These are phyloP conservation scores for Jordanella pulchra DNA, from an alignment of 2,797 vertebrate species.

Conservation along the genomic window DNA sequence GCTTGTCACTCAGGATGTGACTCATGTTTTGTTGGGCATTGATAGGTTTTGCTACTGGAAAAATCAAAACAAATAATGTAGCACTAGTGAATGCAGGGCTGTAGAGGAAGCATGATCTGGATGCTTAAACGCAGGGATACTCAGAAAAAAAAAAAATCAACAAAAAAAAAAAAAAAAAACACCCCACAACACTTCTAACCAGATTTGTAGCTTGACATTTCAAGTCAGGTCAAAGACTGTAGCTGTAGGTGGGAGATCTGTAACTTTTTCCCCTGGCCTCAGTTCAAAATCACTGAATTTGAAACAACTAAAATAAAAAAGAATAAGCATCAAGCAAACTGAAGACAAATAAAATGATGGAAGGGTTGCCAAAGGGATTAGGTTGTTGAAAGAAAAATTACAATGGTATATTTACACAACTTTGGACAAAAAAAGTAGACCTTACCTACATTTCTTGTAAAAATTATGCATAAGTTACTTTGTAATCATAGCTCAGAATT, in stretches of 20 bases:
- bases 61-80: slow-evolving; percentile 49
- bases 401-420: neutral
- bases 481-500: neutral
- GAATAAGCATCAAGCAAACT: neutral
- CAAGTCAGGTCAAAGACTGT: slow-evolving; percentile 6
- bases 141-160: neutral
- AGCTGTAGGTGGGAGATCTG: slow-evolving; percentile 3
- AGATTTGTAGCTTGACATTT: neutral
- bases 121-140: slow-evolving; percentile 10
- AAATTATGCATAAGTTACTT: neutral
- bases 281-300: slow-evolving; percentile 19
- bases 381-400: neutral
- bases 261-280: neutral
- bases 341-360: neutral
- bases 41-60: slow-evolving; percentile 51
- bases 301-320: neutral
- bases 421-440: neutral
- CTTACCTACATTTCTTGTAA: neutral
- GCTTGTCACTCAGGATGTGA: slow-evolving; percentile 77
- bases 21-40: slow-evolving; percentile 58
- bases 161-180: neutral
- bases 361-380: neutral
- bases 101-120: slow-evolving; percentile 11
- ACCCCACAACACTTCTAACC: neutral
- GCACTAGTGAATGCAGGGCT: slow-evolving; percentile 31